Base-by-base conservation (phyloP, 2,113 vertebrate genomes). In the Telmatochromis sp. region DNA sequence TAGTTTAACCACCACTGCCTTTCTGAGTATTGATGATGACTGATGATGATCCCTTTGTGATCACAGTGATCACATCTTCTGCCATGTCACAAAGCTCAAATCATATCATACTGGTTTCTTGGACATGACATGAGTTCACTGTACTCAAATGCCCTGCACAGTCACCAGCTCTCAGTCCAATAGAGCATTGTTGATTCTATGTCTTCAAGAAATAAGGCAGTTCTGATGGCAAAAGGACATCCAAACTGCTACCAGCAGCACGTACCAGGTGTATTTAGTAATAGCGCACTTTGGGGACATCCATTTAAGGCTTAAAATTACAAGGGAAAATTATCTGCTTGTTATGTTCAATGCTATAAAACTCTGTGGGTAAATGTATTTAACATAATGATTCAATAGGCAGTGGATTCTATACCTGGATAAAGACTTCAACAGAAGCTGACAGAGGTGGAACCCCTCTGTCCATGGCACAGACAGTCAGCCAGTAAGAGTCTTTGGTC, bases 401-500 rank as follows among this genome's bases (percentile, higher is more conserved):
- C 5, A 68, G 31, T 11, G 63, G 37, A 60, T 12, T 6, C 28
- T 31, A 35, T 93, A 96, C 95, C 95, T 99, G 98, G 75, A 99
- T 96, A 91, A 98, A 99, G 94, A 99, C 97, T 87, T 99, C 98
- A 1, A 98, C 96, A 26, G 98, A 97, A 31, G 97, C 94, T 55
- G 98, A 99, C 78, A 98, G 96, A 0, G 98, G 97, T 13, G 98
- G 95, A 0, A 97, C 96, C 2, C 97, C 99, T 21, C 95, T 96
- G 83, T 99, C 98, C 8, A 97, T 98, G 1, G 98, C 98, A 12
- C 97, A 97, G 14, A 99, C 97, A 0, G 97, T 98, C 58, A 99
- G 92, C 99, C 99, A 99, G 83, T 99, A 99, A 0, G 98, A 98
- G 28, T 95, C 96, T 55, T 97, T 98, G 0, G 97, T 97, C 96